These are phyloP conservation scores for Buphagus erythrorhynchus DNA, from an alignment of 2,797 vertebrate species.

Conservation along the genomic window DNA sequence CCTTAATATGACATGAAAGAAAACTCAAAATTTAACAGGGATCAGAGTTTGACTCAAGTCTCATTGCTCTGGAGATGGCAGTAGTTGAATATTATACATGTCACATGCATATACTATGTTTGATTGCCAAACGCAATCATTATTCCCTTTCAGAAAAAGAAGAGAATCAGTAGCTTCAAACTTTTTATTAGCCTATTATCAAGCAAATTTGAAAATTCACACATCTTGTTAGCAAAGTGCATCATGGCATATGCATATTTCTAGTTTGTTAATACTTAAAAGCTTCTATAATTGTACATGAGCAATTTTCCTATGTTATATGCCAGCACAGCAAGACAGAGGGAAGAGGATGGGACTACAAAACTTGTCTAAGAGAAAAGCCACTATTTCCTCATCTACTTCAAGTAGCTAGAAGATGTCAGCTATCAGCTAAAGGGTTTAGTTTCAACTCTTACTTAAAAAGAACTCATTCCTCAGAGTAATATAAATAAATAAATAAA, in stretches of 20 bases:
- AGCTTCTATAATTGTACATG: neutral
- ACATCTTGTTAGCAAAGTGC: neutral
- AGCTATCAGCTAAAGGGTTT: neutral
- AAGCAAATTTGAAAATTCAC: neutral
- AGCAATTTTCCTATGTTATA: neutral
- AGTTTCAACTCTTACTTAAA: neutral
- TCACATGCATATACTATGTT: neutral
- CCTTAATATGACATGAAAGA: neutral
- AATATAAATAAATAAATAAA: neutral
- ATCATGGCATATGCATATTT: accelerated
- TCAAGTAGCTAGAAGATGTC: neutral
- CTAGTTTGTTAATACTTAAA: neutral
- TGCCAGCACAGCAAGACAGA: neutral
- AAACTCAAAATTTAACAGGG: neutral
- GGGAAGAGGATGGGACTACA: neutral
- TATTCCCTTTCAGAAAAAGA: neutral
- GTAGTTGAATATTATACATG: neutral
- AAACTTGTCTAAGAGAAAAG: neutral
- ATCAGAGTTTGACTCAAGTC: neutral
- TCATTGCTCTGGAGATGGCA: neutral
- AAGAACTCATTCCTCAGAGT: neutral
- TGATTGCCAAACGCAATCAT: neutral
- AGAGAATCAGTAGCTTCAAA: neutral
- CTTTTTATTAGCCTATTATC: neutral
- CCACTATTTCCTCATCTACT: neutral